Base-by-base conservation (phyloP, 2,888 invertebrate genomes). In the Hypolimnas misippus region DNA sequence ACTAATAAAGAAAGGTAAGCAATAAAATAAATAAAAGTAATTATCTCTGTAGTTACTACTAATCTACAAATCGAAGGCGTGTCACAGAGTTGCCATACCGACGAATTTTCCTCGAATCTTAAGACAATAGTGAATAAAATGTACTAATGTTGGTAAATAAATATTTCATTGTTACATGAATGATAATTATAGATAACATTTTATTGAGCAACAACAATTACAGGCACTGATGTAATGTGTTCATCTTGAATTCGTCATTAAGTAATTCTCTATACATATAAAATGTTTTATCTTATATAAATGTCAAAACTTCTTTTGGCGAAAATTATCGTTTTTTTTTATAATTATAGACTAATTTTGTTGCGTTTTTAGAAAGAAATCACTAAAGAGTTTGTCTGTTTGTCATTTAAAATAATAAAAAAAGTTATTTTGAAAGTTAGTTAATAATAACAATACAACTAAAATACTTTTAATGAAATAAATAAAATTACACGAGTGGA, bases 11-110 rank as follows among this genome's bases (percentile, higher is more conserved):
- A 40, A 53, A 59, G 35, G 33, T 44, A 52, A 59, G 52, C 50
- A 55, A 52, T 59, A 57, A 57, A 57, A 46, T 40, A 63, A 63
- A 57, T 59, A 66, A 60, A 59, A 57, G 58, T 56, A 66, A 59
- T 62, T 62, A 65, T 67, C 61, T 55, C 46, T 62, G 56, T 62
- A 63, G 19, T n/a, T 46, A 21, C 17, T 46, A 46, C 44, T 46
- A 46, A 70, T 72, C 68, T 69, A 62, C 57, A 66, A 66, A 65
- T 66, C 68, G 62, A 44, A 67, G 69, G 69, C 62, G 66, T 66
- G 68, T 5, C 50, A 42, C 21, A 46, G 44, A 19, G 44, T 46
- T 44, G 44, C 19, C 44, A 4, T 44, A 10, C 4, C 1, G 19
- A 10, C 3, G 12, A 3, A 8, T 17, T 1, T 8, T 1, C 1